Conservation (phyloP, 2,888 invertebrate species). For the Mythimna pallens region DNA sequence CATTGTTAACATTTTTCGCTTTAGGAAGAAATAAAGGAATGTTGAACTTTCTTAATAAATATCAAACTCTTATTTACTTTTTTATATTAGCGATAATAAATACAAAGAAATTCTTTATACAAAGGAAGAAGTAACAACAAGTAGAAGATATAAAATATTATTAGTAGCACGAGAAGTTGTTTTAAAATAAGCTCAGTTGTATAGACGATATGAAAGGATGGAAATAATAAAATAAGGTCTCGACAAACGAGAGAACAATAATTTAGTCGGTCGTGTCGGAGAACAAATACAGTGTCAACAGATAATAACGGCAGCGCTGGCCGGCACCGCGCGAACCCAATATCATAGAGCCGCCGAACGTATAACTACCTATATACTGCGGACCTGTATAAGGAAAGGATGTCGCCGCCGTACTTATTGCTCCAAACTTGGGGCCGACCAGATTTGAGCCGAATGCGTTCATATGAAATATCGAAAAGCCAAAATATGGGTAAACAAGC, state of each 20-base stretch:
- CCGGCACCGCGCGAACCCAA: slow-evolving; percentile 76
- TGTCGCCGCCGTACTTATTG: slow-evolving; percentile 76
- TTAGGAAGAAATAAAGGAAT: slow-evolving; percentile 57
- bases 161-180: slow-evolving; percentile 64
- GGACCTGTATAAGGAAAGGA: slow-evolving; percentile 76
- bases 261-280: slow-evolving; percentile 76
- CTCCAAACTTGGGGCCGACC: slow-evolving; percentile 71
- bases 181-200: slow-evolving; percentile 63
- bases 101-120: slow-evolving; percentile 58
- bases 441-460: slow-evolving; percentile 74
- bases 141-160: slow-evolving; percentile 61
- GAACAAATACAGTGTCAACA: slow-evolving; percentile 82
- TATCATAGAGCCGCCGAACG: slow-evolving; percentile 74
- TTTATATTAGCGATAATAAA: slow-evolving; percentile 64
- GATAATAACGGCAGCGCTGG: slow-evolving; percentile 80
- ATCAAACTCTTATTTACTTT: slow-evolving; percentile 60
- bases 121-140: slow-evolving; percentile 53
- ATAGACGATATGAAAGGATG: slow-evolving; percentile 59
- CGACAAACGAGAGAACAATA: slow-evolving; percentile 75
- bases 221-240: slow-evolving; percentile 69
- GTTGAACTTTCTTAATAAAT: slow-evolving; percentile 68
- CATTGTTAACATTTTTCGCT: slow-evolving; percentile 61
- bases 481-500: slow-evolving; percentile 67
- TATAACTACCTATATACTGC: slow-evolving; percentile 74
- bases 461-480: slow-evolving; percentile 71